Base-by-base conservation (phyloP, 2,797 vertebrate genomes). In the Falco rusticolus region DNA sequence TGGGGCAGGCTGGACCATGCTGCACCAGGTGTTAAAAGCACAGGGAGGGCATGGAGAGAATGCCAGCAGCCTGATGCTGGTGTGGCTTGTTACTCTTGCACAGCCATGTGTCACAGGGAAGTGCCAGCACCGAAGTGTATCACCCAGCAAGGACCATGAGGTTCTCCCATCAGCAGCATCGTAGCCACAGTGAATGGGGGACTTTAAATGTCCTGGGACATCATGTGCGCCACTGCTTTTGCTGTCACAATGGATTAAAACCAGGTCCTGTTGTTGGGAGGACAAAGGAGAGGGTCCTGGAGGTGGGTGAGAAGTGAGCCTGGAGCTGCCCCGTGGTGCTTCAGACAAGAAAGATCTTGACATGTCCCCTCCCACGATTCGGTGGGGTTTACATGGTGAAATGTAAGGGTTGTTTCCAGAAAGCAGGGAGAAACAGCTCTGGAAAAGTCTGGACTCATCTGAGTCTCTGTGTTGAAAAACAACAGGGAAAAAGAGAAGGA, bases 341-440 rank as follows among this genome's bases (percentile, higher is more conserved):
- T 61, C 3, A 12, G 34, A 43, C 43, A 37, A 22, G 66, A 43
- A 39, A 29, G 48, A 19, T 11, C 21, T 89, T 18, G 26, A 60
- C 3, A 0, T 3, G 5, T 78, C 43, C 48, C 43, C 31, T 15
- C 25, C 33, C 28, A 65, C 0, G 0, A 3, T 10, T 5, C 1
- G 16, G 33, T 2, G 9, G 12, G 50, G 4, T 24, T 83, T 31
- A 13, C 5, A 11, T 1, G 0, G 18, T 10, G 15, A 8, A 41
- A 6, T 6, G 24, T 8, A 14, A 50, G 29, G 47, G 39, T 8
- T 9, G 28, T 24, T 87, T 85, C 63, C 75, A 59, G 68, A 54
- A 50, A 59, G 64, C 13, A 7, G 16, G 57, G 8, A 28, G 8
- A 12, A 57, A 3, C 19, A 24, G 31, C 65, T 76, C 50, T n/a